Evolutionary conservation across 2,797 vertebrate species (phyloP), one percentile per base, ranked within the genome.

Genomic region (Orientallactaga sibirica): DNA sequence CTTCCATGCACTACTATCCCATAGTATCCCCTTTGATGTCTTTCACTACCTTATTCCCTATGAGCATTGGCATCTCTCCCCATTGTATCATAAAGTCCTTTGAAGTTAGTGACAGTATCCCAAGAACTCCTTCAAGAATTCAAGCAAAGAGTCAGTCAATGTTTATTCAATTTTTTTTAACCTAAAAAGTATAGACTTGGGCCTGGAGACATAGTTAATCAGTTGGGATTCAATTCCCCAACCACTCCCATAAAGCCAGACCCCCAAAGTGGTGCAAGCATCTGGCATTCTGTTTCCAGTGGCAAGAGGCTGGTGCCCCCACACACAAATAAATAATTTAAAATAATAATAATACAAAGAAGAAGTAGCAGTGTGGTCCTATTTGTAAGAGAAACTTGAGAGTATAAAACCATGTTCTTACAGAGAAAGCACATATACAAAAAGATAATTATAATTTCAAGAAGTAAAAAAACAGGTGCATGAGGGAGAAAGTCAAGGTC

Each of bases 401-500:
- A 89, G 18, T 29, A 78, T 25, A 67, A 80, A 80, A 66, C 55
- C 52, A 5, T 22, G 74, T 66, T 18, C 27, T 29, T 75, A 3
- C 48, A 89, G 33, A 95, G 77, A 88, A 83, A 80, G 43, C 52
- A 90, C 9, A 4, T 52, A 18, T 67, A 64, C 81, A 27, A 85
- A 90, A 89, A 89, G 41, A 64, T 78, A 74, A 62, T 78, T 87
- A 75, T 4, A 58, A 85, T 78, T 90, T 37, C 61, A 88, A 75
- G 82, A 11, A 82, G 37, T 16, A 71, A 11, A 48, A 0, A 10
- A 79, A 85, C 2, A 88, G n/a, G 7, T 86, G 58, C 55, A 52
- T 58, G 19, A 93, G 90, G 55, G 70, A 96, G 20, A 95, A 88
- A 86, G 25, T 79, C 71, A 93, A 89, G 55, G 86, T 75, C 37